Evolutionary conservation across 2,113 vertebrate genomes (phyloP).

Genomic region (Xyliphius kryptos): DNA sequence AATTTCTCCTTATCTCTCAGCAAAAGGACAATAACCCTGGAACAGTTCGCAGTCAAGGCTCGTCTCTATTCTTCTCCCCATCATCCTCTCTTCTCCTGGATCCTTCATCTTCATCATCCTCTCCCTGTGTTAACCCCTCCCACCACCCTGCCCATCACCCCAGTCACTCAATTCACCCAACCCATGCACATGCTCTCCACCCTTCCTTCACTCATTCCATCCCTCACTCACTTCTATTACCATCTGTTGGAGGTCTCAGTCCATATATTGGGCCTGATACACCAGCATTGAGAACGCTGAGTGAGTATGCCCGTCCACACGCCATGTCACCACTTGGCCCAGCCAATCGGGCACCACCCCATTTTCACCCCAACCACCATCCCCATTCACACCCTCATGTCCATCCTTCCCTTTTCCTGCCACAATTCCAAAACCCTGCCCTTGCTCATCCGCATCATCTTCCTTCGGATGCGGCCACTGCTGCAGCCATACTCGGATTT

Average conservation of each 20-base stretch:
- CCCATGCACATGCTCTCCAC: constrained; percentile 62
- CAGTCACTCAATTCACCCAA: constrained; percentile 53
- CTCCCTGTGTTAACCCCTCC: constrained; percentile 54
- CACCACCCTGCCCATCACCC: constrained; percentile 59
- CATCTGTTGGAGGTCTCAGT: constrained; percentile 73
- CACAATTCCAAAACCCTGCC: constrained; percentile 68
- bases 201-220: constrained; percentile 62
- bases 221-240: constrained; percentile 69
- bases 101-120: constrained; percentile 58
- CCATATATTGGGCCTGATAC: constrained; percentile 94
- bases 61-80: constrained; percentile 69
- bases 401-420: constrained; percentile 70
- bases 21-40: constrained; percentile 59
- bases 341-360: constrained; percentile 56
- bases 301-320: constrained; percentile 94
- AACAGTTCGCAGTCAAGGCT: constrained; percentile 53
- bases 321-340: constrained; percentile 83
- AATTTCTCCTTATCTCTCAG: constrained; percentile 46
- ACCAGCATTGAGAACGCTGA: constrained; percentile 89
- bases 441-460: constrained; percentile 66
- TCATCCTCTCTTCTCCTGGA: constrained; percentile 66
- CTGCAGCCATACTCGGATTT: constrained; percentile 70
- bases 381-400: constrained; percentile 63
- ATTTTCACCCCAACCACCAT: constrained; percentile 57
- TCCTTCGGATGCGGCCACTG: constrained; percentile 67